Evolutionary conservation across 2,797 vertebrate species (phyloP).

Genomic region (Pithecia hirsuta): DNA sequence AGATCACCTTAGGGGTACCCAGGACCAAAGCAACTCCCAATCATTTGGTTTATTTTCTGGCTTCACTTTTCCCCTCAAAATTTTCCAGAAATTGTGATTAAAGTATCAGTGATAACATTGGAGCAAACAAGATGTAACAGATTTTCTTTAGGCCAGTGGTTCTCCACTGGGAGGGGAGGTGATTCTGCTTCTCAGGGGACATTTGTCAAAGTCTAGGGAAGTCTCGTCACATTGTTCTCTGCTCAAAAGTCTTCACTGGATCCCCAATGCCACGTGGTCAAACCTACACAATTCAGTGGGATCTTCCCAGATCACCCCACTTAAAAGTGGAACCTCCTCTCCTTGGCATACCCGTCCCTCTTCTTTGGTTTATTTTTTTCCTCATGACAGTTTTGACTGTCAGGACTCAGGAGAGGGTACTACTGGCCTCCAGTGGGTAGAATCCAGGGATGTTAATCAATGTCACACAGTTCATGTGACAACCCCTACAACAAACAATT

Average conservation of each 20-base stretch:
- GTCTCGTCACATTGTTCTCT: not conserved
- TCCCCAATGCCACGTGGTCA: not conserved
- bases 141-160: not conserved
- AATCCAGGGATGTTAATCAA: not conserved
- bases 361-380: not conserved
- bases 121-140: not conserved
- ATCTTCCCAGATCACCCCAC: not conserved
- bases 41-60: not conserved
- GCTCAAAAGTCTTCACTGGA: not conserved
- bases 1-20: not conserved
- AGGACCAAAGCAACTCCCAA: not conserved
- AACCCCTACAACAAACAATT: not conserved
- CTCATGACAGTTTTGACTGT: not conserved
- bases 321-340: not conserved
- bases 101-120: not conserved
- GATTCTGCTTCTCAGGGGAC: not conserved
- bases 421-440: rapidly evolving
- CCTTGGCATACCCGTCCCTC: not conserved
- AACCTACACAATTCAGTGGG: not conserved
- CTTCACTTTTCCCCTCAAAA: not conserved
- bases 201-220: not conserved
- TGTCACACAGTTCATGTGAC: not conserved
- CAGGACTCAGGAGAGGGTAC: not conserved
- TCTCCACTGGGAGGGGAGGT: not conserved
- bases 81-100: not conserved